Evolutionary conservation across 2,797 vertebrate genomes (phyloP).

Genomic region (Coccyzus lansbergi): DNA sequence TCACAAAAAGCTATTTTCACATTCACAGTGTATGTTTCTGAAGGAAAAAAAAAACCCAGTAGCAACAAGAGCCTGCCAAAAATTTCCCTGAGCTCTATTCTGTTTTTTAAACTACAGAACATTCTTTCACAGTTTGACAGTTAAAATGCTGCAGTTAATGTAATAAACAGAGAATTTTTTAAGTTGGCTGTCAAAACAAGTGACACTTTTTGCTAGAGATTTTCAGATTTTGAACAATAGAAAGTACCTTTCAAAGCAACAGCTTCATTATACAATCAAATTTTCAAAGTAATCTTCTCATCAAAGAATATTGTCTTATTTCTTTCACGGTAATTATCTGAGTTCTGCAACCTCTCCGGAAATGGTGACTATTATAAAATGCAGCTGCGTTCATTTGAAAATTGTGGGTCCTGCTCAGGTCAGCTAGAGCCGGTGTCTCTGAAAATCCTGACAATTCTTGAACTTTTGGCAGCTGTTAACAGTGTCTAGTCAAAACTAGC

Average conservation of each 20-base stretch:
- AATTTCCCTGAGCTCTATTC: constrained; percentile 78
- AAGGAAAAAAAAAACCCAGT: constrained; percentile 48
- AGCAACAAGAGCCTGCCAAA: constrained; percentile 82
- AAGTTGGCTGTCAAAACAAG: constrained; percentile 84
- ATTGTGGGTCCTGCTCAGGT: constrained; percentile 48
- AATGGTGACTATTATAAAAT: constrained; percentile 68
- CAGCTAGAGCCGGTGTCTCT: constrained; percentile 37
- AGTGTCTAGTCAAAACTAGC: constrained; percentile 26
- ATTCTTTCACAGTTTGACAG: constrained; percentile 85
- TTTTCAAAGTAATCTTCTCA: constrained; percentile 82
- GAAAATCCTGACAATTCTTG: constrained; percentile 6
- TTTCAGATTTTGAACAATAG: constrained; percentile 83
- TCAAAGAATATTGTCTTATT: constrained; percentile 84
- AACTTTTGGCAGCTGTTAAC: constrained; percentile 37
- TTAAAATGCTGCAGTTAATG: constrained; percentile 85
- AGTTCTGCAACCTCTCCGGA: constrained; percentile 75
- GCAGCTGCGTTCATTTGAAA: constrained; percentile 75
- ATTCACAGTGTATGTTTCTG: constrained; percentile 76
- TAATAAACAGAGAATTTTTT: constrained; percentile 85
- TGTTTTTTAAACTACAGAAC: constrained; percentile 83
- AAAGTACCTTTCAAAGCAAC: constrained; percentile 84
- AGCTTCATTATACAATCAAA: constrained; percentile 84
- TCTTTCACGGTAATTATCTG: constrained; percentile 79
- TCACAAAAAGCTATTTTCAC: constrained; percentile 78
- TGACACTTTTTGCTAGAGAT: constrained; percentile 80